Evolutionary conservation across 2,888 invertebrate species (phyloP), one percentile per base, ranked within the genome.

Genomic region (Hemaris fuciformis): DNA sequence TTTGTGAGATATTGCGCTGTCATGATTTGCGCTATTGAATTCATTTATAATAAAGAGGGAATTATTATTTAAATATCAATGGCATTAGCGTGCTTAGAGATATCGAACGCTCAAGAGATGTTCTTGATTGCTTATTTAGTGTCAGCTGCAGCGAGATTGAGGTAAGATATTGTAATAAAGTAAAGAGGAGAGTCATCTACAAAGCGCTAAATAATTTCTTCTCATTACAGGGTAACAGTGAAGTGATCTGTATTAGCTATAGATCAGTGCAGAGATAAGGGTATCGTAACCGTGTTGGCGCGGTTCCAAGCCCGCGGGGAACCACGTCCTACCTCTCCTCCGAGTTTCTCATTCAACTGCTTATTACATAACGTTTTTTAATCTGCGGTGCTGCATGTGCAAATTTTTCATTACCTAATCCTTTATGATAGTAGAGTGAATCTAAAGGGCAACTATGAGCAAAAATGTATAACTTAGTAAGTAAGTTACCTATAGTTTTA

Each of bases 211-310:
- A 53, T 53, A 53, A 60, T 23, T 25, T 38, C 15, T 22, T 23
- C 23, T 48, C 38, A 48, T 60, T 41, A 53, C 41, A 41, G 18
- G 41, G 41, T 48, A 53, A 60, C 60, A 60, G 41, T 60, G 53
- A 41, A 60, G 53, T 53, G 60, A 41, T 60, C 34, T 10, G 25
- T 60, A 60, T 53, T 53, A 25, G 41, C 25, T 48, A 48, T 60
- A 53, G 41, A 60, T 60, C 38, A 18, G 23, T 57, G 38, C 31
- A 46, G 46, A 46, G 46, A 62, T 58, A 57, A 46, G 61, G n/a
- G 57, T 48, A 62, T 59, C 56, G 62, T 56, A 43, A 59, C 48
- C 48, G 59, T 43, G 41, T 56, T 62, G 62, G 62, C 62, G 18
- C 34, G 45, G 42, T 34, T 59, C 62, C 62, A 62, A 62, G 23